phyloP scores from a whole-genome alignment of 2,797 vertebrate genomes.

The Bradypodion ventrale region DNA sequence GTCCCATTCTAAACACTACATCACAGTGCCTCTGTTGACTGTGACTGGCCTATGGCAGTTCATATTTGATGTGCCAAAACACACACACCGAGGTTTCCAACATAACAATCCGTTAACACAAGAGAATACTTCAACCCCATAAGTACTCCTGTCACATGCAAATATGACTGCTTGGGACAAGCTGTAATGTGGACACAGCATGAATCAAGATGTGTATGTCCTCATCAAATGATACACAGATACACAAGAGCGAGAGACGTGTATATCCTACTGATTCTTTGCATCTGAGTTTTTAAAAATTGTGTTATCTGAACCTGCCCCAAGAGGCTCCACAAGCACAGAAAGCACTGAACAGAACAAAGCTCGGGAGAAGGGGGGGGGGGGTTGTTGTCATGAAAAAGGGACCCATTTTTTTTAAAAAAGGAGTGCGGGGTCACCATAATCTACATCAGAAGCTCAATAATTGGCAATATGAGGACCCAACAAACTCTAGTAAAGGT shows the following conservation, averaged over 20 bases:
- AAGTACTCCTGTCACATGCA: background rate
- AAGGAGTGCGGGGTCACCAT: too few relatives aligned
- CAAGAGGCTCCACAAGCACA: background rate
- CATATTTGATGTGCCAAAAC: background rate
- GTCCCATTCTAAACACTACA: background rate
- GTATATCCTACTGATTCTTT: too few relatives aligned
- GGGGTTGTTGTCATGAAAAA: too few relatives aligned
- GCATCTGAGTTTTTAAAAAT: too few relatives aligned
- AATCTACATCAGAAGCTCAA: conserved; percentile 19
- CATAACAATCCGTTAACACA: background rate
- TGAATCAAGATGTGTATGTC: background rate
- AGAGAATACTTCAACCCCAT: background rate
- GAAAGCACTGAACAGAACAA: background rate
- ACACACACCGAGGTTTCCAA: background rate
- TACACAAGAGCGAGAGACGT: too few relatives aligned
- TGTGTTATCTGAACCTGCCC: too few relatives aligned
- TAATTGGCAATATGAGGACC: conserved; percentile 1
- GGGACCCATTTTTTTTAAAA: too few relatives aligned
- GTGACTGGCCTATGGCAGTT: background rate
- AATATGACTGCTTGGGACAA: background rate
- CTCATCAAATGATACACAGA: too few relatives aligned
- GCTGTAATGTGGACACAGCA: background rate
- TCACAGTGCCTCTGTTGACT: background rate
- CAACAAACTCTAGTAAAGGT: conserved; percentile 31
- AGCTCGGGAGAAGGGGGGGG: too few relatives aligned